A percentile compares a stretch with the other conserved stretches of the same genome.
phyloP scores from a whole-genome alignment of 1,140 invertebrate species.

The Calephelis nemesis region DNA sequence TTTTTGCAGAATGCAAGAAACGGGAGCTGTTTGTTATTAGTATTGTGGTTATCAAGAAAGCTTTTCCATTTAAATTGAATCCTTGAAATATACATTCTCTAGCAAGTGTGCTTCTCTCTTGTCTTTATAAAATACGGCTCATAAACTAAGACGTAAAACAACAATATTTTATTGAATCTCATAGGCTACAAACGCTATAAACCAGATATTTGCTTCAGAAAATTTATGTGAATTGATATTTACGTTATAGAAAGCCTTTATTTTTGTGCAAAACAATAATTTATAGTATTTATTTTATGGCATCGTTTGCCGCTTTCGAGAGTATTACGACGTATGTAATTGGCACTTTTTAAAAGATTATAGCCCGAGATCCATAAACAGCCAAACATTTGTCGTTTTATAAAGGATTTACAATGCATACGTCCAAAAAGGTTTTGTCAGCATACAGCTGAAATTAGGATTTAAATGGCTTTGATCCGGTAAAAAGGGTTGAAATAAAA shows the following conservation, averaged over 20 bases:
- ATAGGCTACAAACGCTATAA: slow-evolving; percentile 41
- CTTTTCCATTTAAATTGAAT: neutral
- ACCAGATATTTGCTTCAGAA: slow-evolving; percentile 40
- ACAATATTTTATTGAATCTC: slow-evolving; percentile 47
- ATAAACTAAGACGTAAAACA: slow-evolving; percentile 53
- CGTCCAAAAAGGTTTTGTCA: no score
- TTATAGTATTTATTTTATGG: neutral
- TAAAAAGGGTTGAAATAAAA: no score
- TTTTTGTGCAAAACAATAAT: slow-evolving; percentile 8
- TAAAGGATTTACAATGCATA: no score
- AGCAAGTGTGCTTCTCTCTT: slow-evolving; percentile 10
- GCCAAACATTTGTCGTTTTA: no score
- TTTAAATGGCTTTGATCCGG: no score
- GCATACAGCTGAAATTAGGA: no score
- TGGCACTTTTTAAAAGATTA: no score
- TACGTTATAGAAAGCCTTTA: slow-evolving; percentile 30
- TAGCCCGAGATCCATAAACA: no score
- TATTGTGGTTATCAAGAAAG: neutral
- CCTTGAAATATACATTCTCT: neutral
- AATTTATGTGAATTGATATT: slow-evolving; percentile 51
- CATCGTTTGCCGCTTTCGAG: neutral
- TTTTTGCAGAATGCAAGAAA: neutral
- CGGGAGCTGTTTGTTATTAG: neutral
- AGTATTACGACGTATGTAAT: neutral
- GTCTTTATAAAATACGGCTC: slow-evolving; percentile 45